Conservation (phyloP, 1,140 invertebrate species). For the Adelges cooleyi region DNA sequence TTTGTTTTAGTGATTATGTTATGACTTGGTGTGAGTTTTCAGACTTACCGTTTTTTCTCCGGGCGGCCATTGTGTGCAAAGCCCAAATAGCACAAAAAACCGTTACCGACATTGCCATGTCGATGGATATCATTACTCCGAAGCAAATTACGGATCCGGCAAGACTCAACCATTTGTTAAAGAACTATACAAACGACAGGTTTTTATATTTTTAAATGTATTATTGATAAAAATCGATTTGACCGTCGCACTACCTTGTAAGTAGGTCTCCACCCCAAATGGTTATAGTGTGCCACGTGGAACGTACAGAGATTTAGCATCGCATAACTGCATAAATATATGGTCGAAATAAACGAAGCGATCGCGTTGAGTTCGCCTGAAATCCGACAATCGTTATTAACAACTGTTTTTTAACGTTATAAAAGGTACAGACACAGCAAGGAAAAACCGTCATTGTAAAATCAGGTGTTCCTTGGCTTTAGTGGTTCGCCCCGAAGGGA, state of each 20-base stretch:
- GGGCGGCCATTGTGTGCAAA: constrained; percentile 79
- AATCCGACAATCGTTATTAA: too few species aligned
- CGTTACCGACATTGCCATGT: constrained; percentile 77
- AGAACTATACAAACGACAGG: constrained; percentile 54
- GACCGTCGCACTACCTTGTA: constrained; percentile 55
- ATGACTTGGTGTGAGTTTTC: too few species aligned
- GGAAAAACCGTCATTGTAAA: too few species aligned
- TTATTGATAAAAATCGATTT: not conserved
- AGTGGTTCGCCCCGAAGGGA: too few species aligned
- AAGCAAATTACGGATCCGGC: constrained; percentile 77
- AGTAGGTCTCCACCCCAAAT: constrained; percentile 75
- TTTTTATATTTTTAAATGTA: not conserved
- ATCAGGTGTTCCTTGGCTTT: too few species aligned
- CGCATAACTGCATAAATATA: constrained; percentile 89
- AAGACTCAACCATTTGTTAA: constrained; percentile 88
- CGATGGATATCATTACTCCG: constrained; percentile 87
- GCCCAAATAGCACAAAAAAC: constrained; percentile 79
- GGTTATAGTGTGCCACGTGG: constrained; percentile 70
- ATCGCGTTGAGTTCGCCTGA: constrained; percentile 76
- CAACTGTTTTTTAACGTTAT: too few species aligned
- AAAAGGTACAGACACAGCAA: too few species aligned
- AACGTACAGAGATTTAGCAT: constrained; percentile 96
- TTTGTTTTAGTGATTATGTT: too few species aligned
- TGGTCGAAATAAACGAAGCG: constrained; percentile 89
- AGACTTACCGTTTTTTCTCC: constrained; percentile 71